Evolutionary conservation across 1,140 invertebrate species (phyloP), one percentile per base, ranked within the genome.

Genomic region (Radopholus similis): DNA sequence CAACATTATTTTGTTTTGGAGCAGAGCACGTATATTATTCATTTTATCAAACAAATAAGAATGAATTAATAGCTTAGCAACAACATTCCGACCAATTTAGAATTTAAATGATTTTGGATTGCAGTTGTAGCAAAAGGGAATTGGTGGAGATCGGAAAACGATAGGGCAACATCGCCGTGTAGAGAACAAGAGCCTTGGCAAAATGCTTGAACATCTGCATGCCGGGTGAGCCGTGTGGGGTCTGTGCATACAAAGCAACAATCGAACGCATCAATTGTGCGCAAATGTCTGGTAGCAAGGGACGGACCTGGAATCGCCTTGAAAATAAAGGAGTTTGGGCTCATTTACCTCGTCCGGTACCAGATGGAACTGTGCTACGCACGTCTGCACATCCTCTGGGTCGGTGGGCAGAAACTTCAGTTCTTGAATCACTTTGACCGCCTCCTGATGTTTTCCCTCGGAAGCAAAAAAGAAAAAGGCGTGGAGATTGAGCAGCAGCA

Each of bases 111-210:
- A 70, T 75, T 68, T 64, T 30, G 13, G 72, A 73, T 51, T 78
- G 73, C 18, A 75, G 37, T 42, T 75, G 75, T 3, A 75, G 53
- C 15, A 75, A 42, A 23, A 37, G 32, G n/a, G 73, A 75, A 40
- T 77, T 75, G 28, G 74, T 55, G 1, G 60, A 64, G 26, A 74
- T 44, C 13, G 73, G 70, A 62, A 75, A 75, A 26, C 71, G 68
- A 38, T 54, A 71, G 11, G 72, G 64, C 26, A 78, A 67, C 59
- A 57, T 71, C 3, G 75, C 73, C 8, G 57, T 34, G 23, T 73
- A 75, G 11, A 78, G 57, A n/a, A 75, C 38, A 21, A 75, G 42
- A 13, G 64, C 65, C 26, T 78, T 74, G 2, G 70, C 53, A 35
- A 63, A 63, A 18, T 53, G 35, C 34, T 64, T 59, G 30, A 72